These are phyloP conservation scores for Orthonyx spaldingii DNA, from an alignment of 2,113 vertebrate genomes.

Conservation along the genomic window DNA sequence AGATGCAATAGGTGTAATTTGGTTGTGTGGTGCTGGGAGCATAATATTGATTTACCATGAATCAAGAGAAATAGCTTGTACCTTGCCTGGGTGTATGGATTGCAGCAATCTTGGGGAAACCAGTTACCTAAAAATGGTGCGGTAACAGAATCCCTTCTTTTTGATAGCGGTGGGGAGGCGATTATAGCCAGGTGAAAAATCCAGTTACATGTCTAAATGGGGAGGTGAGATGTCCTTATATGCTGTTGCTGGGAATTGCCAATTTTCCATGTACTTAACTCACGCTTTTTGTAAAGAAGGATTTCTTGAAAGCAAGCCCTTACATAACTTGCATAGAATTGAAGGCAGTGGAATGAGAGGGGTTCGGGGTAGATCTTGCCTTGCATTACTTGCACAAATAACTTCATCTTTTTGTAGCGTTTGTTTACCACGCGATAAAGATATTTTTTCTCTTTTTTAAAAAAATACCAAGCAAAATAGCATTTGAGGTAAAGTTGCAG, in stretches of 20 bases:
- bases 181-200: background rate
- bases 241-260: background rate
- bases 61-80: slow-evolving; percentile 49
- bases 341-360: background rate
- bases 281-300: background rate
- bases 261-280: background rate
- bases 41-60: slow-evolving; percentile 63
- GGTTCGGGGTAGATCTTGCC: background rate
- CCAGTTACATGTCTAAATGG: background rate
- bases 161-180: fast-evolving
- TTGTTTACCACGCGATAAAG: background rate
- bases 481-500: background rate
- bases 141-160: background rate
- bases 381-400: background rate
- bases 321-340: background rate
- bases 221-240: background rate
- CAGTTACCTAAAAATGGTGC: background rate
- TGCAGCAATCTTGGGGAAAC: background rate
- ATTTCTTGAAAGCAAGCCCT: background rate
- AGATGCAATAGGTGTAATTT: slow-evolving; percentile 40
- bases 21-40: slow-evolving; percentile 43
- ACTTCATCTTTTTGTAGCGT: background rate
- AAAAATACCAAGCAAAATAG: background rate
- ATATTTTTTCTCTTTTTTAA: background rate
- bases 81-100: background rate